phyloP scores from a whole-genome alignment of 2,888 invertebrate genomes.

The Epinotia nisella region DNA sequence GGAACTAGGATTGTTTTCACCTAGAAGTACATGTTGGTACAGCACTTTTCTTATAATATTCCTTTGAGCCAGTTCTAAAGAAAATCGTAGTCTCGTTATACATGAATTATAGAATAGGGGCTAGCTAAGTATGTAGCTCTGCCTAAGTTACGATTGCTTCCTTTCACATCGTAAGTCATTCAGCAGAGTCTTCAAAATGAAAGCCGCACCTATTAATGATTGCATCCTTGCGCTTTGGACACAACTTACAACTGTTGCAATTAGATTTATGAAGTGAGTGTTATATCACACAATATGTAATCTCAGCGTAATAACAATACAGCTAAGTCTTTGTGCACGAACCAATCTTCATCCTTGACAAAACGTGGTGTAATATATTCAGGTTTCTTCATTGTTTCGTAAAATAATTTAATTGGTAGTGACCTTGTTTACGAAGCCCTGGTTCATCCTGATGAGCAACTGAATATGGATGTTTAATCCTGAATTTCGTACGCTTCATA shows the following conservation, averaged over 20 bases:
- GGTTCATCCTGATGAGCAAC: too few relatives aligned
- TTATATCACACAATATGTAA: neutral
- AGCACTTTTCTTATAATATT: neutral
- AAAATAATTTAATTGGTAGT: neutral
- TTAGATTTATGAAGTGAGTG: slow-evolving; percentile 11
- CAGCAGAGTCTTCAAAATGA: neutral
- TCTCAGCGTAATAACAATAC: neutral
- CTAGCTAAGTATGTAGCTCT: neutral
- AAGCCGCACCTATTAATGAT: neutral
- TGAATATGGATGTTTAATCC: too few relatives aligned
- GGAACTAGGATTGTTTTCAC: too few relatives aligned
- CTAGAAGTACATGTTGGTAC: too few relatives aligned
- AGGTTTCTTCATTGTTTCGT: neutral
- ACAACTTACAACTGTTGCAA: slow-evolving; percentile 6
- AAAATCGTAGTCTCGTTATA: too few relatives aligned
- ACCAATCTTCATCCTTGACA: neutral
- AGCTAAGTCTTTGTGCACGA: neutral
- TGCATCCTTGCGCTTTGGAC: slow-evolving; percentile 8
- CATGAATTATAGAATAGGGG: neutral
- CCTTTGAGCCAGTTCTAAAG: too few relatives aligned
- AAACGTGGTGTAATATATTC: neutral
- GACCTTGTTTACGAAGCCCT: neutral
- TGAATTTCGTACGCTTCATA: too few relatives aligned
- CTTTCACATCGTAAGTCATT: neutral
- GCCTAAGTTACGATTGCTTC: neutral